Percentiles rank a stretch among this genome's conserved stretches.
Conservation (phyloP, 2,113 vertebrate species). For the Xerus inauris region DNA sequence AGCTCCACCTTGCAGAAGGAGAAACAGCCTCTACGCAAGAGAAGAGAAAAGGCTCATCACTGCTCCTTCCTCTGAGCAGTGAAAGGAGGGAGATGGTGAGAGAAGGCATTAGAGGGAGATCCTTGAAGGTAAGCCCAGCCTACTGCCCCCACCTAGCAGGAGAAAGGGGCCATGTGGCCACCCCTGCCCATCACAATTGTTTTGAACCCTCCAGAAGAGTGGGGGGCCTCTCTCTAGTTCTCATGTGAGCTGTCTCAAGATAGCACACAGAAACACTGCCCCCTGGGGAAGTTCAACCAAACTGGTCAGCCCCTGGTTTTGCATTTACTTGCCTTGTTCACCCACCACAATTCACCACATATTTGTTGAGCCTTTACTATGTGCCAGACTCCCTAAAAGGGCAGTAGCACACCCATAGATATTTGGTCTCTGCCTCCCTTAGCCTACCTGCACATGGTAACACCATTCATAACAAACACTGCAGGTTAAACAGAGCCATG, state of each 20-base stretch:
- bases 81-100: background rate
- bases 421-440: background rate
- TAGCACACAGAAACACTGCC: background rate
- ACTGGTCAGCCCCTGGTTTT: background rate
- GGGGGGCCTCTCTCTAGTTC: background rate
- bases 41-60: background rate
- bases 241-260: background rate
- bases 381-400: background rate
- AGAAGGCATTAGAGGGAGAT: background rate
- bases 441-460: background rate
- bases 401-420: background rate
- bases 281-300: background rate
- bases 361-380: background rate
- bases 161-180: background rate
- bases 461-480: background rate
- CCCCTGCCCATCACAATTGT: accelerated
- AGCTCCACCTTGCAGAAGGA: background rate
- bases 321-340: background rate
- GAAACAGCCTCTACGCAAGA: background rate
- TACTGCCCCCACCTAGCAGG: background rate
- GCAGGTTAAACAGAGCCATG: background rate
- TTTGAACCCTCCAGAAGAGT: background rate
- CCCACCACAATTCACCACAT: background rate
- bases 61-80: background rate
- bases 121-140: accelerated